Percentiles rank a stretch among this genome's conserved stretches.
Conservation (phyloP, 2,113 vertebrate species). For the Anguilla japonica region DNA sequence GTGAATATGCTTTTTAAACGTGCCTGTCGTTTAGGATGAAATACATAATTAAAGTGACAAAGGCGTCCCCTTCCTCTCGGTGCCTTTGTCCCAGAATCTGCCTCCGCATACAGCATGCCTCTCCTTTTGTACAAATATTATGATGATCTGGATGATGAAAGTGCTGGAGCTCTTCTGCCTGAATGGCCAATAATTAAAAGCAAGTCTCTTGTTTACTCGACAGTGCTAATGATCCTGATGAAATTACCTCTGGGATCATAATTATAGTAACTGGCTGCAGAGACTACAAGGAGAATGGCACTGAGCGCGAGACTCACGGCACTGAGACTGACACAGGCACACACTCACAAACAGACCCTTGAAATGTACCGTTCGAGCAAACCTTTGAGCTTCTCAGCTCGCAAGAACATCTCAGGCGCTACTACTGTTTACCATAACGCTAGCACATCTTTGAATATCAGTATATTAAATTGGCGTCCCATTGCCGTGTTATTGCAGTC, state of each 20-base stretch:
- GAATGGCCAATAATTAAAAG: constrained; percentile 82
- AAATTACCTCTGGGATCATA: constrained; percentile 85
- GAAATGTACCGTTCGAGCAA: neutral
- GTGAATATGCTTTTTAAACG: constrained; percentile 39
- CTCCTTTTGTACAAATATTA: constrained; percentile 77
- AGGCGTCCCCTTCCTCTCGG: constrained; percentile 47
- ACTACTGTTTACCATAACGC: neutral
- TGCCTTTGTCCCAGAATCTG: constrained; percentile 48
- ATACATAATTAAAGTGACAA: constrained; percentile 60
- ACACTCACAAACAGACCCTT: constrained; percentile 4
- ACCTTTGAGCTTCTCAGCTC: neutral
- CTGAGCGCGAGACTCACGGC: constrained; percentile 56
- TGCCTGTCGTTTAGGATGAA: constrained; percentile 47
- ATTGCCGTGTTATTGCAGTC: neutral
- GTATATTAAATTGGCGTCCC: neutral
- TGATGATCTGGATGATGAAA: constrained; percentile 75
- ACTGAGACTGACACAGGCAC: neutral
- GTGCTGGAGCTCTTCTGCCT: constrained; percentile 71
- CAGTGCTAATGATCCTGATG: constrained; percentile 84
- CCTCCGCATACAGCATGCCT: constrained; percentile 53
- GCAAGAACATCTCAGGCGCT: neutral
- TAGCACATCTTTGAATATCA: neutral
- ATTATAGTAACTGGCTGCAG: constrained; percentile 79
- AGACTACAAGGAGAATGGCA: constrained; percentile 53
- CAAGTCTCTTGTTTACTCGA: constrained; percentile 82